phyloP scores from a whole-genome alignment of 37 sponge, comb jelly and placozoan species.

The Corticium candelabrum region DNA sequence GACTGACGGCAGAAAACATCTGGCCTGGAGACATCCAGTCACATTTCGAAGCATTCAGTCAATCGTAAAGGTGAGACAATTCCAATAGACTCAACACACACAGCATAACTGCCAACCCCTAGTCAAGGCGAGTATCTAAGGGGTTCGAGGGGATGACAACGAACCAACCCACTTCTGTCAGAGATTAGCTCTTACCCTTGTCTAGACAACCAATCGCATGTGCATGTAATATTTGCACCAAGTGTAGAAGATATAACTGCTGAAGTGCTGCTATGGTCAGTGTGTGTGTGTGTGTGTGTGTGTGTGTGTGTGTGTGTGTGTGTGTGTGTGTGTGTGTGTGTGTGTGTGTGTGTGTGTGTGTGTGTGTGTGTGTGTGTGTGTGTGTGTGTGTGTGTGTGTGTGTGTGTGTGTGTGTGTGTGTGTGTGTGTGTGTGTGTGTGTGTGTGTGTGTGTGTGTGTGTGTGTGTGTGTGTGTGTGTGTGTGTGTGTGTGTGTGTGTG shows the following conservation, averaged over 20 bases:
- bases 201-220: no score
- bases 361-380: conserved; percentile 11
- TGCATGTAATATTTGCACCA: no score
- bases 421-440: conserved; percentile 16
- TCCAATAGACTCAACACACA: no score
- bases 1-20: not conserved
- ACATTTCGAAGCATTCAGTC: not conserved
- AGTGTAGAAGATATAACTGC: no score
- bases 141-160: no score
- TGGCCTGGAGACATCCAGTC: not conserved
- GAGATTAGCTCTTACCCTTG: no score
- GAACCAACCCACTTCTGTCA: no score
- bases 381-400: conserved; percentile 16
- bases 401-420: conserved; percentile 9
- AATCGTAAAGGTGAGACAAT: not conserved
- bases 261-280: not conserved
- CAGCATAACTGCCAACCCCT: no score
- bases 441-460: conserved; percentile 22
- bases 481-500: conserved; percentile 13
- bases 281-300: no score
- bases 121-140: no score
- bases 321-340: conserved; percentile 13
- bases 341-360: conserved; percentile 20
- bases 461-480: conserved; percentile 5
- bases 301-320: not conserved